Base-by-base conservation (phyloP, 2,113 vertebrate genomes). In the Strix uralensis region DNA sequence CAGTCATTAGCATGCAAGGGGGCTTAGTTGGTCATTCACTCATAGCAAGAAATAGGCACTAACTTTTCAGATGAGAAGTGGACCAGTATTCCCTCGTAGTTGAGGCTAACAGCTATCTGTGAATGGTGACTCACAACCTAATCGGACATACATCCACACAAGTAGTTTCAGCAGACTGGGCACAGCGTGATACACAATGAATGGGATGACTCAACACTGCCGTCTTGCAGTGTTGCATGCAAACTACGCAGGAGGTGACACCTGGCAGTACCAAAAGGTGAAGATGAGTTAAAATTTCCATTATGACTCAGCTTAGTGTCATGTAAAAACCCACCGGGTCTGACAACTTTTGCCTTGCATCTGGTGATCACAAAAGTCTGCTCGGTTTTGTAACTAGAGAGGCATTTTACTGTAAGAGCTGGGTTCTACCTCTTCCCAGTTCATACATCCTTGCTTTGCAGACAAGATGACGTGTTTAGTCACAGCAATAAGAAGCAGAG, bases 181-280 rank as follows among this genome's bases (percentile, higher is more conserved):
- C 94, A 44, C 81, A 73, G 91, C 0, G 0, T 30, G 57, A 51
- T 32, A 26, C 3, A 36, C 38, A 20, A 15, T 40, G 74, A 80
- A 55, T 34, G 59, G 81, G 71, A 77, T 94, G 96, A 96, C 52
- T 97, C 96, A 95, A 67, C 42, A 3, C 18, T 29, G 57, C 79
- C 1, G 30, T 34, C 66, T 59, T 73, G 58, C 70, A 88, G 62
- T 5, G 7, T 3, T 77, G 81, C 71, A 73, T 91, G 72, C 67
- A 47, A 62, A 70, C 57, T 27, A 32, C 38, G 47, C 70, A 23
- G 75, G 80, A 81, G 86, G 44, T 46, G 84, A 72, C 3, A 74
- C 86, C 51, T 85, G 88, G 32, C 40, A 82, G 22, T 29, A 70
- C 23, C 91, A 57, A 67, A 51, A 71, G 84, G 62, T 78, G 66